Evolutionary conservation across 2,797 vertebrate genomes (phyloP), one percentile per base, ranked within the genome.

Genomic region (Mustela erminea): DNA sequence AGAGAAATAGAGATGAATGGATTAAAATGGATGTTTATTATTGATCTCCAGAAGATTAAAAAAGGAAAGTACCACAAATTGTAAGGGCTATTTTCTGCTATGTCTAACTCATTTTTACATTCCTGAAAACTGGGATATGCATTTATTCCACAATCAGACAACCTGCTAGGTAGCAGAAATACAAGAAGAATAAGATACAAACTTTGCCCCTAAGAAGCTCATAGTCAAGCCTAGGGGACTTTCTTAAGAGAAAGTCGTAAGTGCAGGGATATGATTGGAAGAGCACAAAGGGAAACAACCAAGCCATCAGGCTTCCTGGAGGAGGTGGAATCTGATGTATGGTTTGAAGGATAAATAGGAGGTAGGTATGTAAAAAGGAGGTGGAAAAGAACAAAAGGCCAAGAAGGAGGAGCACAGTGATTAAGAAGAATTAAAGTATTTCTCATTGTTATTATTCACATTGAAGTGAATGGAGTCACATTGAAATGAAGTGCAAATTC

Each of bases 1-100:
- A 60, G 25, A 66, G 8, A 88, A 25, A 64, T 29, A 49, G 49
- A 93, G 58, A 87, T 62, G 4, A 74, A 35, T 18, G 60, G 11
- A 74, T 96, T 80, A 66, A 93, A 85, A 96, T 46, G 6, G 12
- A 25, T 78, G 38, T 41, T 84, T 74, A 54, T 60, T 86, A 70
- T 49, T 89, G 2, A 80, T 32, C 81, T 90, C 72, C 43, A 46
- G 49, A 94, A 90, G 20, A 0, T 54, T 29, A 75, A 46, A 75
- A 75, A 75, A 74, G 58, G 58, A 75, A 91, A 89, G 18, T 43
- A 56, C 21, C 54, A 43, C 32, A 68, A 80, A 84, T 17, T 85
- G 46, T 58, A 21, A 20, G 68, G 77, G 27, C 17, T 46, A 66
- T 74, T 81, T 96, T 25, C n/a, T 78, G n/a, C 7, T 14, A 15